phyloP scores from a whole-genome alignment of 2,888 invertebrate genomes.

The Kuschelorhynchus macadamiae region DNA sequence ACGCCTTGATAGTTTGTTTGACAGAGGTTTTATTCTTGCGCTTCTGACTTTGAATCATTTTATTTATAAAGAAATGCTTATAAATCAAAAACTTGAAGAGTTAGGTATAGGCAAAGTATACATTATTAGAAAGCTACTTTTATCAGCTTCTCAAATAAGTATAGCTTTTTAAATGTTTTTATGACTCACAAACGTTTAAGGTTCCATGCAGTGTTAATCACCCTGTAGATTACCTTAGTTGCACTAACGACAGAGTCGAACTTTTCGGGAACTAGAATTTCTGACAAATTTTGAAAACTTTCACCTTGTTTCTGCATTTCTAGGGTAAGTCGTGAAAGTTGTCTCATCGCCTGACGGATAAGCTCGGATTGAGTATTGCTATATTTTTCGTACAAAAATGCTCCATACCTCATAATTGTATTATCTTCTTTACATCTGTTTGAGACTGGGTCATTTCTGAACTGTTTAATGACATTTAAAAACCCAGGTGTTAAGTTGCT shows the following conservation, averaged over 20 bases:
- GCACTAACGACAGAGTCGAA: slow-evolving; percentile 33
- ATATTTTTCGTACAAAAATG: slow-evolving; percentile 48
- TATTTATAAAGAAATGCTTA: no score
- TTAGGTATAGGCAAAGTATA: no score
- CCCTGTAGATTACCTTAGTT: no score
- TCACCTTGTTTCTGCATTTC: slow-evolving; percentile 26
- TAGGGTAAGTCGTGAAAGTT: slow-evolving; percentile 31
- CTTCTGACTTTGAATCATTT: no score
- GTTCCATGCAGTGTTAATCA: no score
- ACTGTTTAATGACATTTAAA: slow-evolving; percentile 29
- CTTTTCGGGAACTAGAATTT: slow-evolving; percentile 33
- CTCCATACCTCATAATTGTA: slow-evolving; percentile 29
- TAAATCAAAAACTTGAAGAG: no score
- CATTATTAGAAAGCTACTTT: no score
- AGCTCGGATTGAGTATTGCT: slow-evolving; percentile 38
- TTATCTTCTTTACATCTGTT: slow-evolving; percentile 9
- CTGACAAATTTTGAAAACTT: slow-evolving; percentile 15
- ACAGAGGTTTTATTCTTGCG: no score
- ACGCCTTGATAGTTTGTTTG: no score
- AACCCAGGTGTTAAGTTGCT: slow-evolving; percentile 2
- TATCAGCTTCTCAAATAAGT: no score
- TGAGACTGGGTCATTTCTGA: slow-evolving; percentile 32
- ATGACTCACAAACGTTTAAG: no score
- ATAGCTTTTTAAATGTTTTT: no score
- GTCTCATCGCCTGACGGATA: slow-evolving; percentile 40